Evolutionary conservation across 1,140 invertebrate species (phyloP).

Genomic region (Caenorhabditis latens): DNA sequence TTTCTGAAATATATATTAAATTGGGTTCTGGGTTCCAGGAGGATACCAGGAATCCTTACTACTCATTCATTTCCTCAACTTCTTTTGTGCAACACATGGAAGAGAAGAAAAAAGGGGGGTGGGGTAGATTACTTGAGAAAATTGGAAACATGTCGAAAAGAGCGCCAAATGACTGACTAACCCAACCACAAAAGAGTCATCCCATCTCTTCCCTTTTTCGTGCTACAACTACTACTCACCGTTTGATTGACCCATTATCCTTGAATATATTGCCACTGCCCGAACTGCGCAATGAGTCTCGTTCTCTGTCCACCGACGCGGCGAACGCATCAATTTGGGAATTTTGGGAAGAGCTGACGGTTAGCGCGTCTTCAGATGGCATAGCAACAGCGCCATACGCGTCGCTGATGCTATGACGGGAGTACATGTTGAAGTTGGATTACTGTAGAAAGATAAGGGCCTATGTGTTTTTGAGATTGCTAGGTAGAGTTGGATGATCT

Average conservation of each 20-base stretch:
- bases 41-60: too few relatives aligned
- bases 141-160: slow-evolving; percentile 51
- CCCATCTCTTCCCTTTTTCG: neutral
- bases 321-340: slow-evolving; percentile 40
- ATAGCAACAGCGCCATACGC: neutral
- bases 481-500: too few relatives aligned
- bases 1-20: too few relatives aligned
- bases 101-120: too few relatives aligned
- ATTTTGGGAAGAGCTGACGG: slow-evolving; percentile 43
- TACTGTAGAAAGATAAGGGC: neutral
- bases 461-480: too few relatives aligned
- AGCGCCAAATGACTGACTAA: slow-evolving; percentile 19
- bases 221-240: slow-evolving; percentile 34
- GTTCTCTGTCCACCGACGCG: slow-evolving; percentile 25
- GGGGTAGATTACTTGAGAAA: slow-evolving; percentile 55
- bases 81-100: slow-evolving; percentile 1
- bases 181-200: neutral
- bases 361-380: slow-evolving; percentile 17
- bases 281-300: slow-evolving; percentile 42
- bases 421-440: neutral
- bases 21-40: too few relatives aligned
- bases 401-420: slow-evolving; percentile 37
- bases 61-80: neutral
- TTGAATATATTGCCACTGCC: slow-evolving; percentile 51
- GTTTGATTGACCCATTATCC: slow-evolving; percentile 54